Base-by-base conservation (phyloP, 2,113 vertebrate species). In the Phaetusa simplex region DNA sequence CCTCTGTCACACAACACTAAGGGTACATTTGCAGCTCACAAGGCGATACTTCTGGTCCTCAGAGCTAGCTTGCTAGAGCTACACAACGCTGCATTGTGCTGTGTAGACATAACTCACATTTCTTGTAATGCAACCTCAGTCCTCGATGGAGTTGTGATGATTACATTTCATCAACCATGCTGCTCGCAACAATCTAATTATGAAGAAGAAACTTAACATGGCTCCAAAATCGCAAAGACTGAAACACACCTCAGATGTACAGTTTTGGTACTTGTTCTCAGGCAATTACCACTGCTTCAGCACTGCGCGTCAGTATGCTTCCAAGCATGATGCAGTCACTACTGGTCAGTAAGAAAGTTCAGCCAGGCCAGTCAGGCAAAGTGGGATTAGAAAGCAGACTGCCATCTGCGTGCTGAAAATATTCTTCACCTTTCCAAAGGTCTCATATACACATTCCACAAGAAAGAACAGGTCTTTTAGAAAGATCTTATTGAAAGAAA, bases 161-260 rank as follows among this genome's bases (percentile, higher is more conserved):
- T 82, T 74, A 45, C 2, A 19, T 90, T 96, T 90, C 79, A 90
- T 56, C 12, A 12, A 9, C n/a, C 32, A 6, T 8, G n/a, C 47
- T 76, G 43, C 66, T 91, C 3, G 1, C 88, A 95, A 96, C 79
- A 80, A 96, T 65, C 79, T 92, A 80, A 88, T 88, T 88, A 88
- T 12, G 62, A 73, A 82, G 67, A 86, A 86, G 71, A 85, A 93
- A 86, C 21, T 47, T 72, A 82, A 76, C 53, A 24, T 42, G 66
- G 14, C 36, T 83, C 56, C 79, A 88, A 43, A 93, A 77, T 29
- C 0, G 0, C 66, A 40, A 64, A 79, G 62, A 40, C 62, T 65
- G 40, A 88, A 93, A 80, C 23, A 47, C 12, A 36, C 27, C 43
- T 95, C 34, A 40, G 34, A 72, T 17, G 32, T 5, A 49, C 71